Percentiles rank a stretch among this genome's conserved stretches.
Conservation (phyloP, 2,888 invertebrate genomes). For the Gandaritis pyraliata region DNA sequence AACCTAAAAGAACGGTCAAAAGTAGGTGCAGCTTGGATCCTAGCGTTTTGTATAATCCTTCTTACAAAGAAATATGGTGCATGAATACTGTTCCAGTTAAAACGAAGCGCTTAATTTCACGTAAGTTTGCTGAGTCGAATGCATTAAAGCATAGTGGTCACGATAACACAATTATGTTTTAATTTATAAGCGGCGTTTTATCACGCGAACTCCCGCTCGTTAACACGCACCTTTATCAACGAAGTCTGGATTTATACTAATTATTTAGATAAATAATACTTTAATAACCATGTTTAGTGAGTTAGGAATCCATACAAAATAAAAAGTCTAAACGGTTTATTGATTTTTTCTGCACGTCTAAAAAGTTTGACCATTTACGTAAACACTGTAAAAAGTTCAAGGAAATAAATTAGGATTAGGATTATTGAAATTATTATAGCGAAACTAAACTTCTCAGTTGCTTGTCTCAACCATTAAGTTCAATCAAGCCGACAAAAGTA, state of each 20-base stretch:
- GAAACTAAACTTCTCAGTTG: no score
- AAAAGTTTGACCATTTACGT: no score
- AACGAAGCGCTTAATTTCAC: slow-evolving; percentile 41
- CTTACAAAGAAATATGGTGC: neutral
- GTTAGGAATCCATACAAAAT: slow-evolving; percentile 2
- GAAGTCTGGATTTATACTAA: slow-evolving; percentile 78
- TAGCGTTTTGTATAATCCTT: no score
- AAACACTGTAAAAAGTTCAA: no score
- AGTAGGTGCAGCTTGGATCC: no score
- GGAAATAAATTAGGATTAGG: no score
- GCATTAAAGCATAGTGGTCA: slow-evolving; percentile 78
- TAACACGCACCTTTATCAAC: slow-evolving; percentile 80
- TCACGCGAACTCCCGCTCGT: slow-evolving; percentile 70
- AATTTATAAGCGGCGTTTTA: slow-evolving; percentile 79
- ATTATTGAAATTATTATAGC: no score
- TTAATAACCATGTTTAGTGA: slow-evolving; percentile 57
- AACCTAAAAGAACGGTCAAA: no score
- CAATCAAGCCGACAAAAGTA: no score
- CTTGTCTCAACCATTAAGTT: no score
- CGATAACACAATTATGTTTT: slow-evolving; percentile 84
- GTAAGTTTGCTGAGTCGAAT: slow-evolving; percentile 54
- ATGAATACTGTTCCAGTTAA: slow-evolving; percentile 35
- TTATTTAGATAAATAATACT: slow-evolving; percentile 83
- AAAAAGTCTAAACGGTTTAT: no score
- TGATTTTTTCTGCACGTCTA: no score